Base-by-base conservation (phyloP, 2,888 invertebrate genomes). In the Lasioglossum malachurum region DNA sequence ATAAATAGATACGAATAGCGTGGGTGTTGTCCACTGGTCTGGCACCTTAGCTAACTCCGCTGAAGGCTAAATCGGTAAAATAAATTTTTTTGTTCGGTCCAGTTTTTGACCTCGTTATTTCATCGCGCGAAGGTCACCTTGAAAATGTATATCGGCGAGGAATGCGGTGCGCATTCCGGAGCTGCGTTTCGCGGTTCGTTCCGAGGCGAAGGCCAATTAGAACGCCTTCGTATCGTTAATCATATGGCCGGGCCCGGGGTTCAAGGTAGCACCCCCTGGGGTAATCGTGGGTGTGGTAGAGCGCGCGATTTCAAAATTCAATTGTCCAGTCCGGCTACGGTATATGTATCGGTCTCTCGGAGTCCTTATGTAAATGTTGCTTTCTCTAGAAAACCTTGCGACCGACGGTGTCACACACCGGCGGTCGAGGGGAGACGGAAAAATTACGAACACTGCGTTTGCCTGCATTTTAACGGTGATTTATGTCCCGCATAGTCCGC, bases 201-300 rank as follows among this genome's bases (percentile, higher is more conserved):
- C 73, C 71, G 38, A 60, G 72, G 57, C 64, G 86, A 86, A 89
- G 83, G 88, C 83, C 86, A 88, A 90, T 88, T 89, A 88, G 89
- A 89, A 75, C 38, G 86, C 67, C 76, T 73, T 80, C 72, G 74
- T 67, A 78, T 83, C 84, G 80, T 89, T 88, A 83, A 87, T 90
- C 85, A 77, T 87, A 87, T 64, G 69, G 83, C 44, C 72, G 64
- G 75, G 73, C 14, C 64, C 64, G 88, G 57, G 87, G 89, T 88
- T 90, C 90, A 91, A 89, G 90, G 90, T 86, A 74, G 49, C 69
- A 44, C 44, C 76, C 75, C 38, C 77, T 46, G 73, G 69, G 57
- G 78, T 85, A 78, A 76, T 83, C 81, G 87, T 89, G 82, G 89
- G 90, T 78, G 90, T 85, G 80, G 86, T 89, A 80, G 19, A 71